These are phyloP conservation scores for Maccullochella peelii DNA, from an alignment of 2,113 vertebrate species.

Conservation along the genomic window DNA sequence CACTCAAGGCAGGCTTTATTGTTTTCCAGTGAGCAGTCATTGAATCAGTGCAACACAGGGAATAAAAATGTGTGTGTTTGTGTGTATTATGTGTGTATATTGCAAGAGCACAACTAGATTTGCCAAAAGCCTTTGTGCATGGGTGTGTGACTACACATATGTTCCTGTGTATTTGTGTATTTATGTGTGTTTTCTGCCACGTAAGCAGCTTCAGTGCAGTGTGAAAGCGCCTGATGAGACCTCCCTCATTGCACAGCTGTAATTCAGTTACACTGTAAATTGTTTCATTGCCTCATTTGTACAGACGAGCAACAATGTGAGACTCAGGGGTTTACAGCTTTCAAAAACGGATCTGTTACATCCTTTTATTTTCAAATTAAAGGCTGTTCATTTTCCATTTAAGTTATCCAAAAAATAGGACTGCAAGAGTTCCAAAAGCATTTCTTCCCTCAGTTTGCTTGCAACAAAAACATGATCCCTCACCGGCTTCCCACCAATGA, in stretches of 20 bases:
- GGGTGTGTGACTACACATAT: not conserved
- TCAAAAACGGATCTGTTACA: not conserved
- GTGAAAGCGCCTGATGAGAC: slow-evolving; percentile 1
- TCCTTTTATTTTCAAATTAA: not conserved
- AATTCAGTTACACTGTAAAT: not conserved
- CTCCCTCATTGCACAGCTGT: slow-evolving; percentile 28
- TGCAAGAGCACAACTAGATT: not conserved
- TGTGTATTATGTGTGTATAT: not conserved
- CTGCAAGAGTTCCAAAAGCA: not conserved
- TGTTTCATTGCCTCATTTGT: not conserved
- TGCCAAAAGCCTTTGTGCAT: not conserved
- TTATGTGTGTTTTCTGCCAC: not conserved
- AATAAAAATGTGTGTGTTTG: slow-evolving; percentile 1
- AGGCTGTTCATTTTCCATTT: not conserved
- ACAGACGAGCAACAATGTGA: not conserved
- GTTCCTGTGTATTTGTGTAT: not conserved
- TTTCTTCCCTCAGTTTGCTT: not conserved
- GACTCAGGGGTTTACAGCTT: not conserved
- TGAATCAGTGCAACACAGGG: not conserved
- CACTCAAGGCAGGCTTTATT: not conserved
- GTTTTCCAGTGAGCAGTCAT: not conserved
- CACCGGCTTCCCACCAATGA: not conserved
- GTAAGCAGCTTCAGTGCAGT: slow-evolving; percentile 18
- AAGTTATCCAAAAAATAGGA: not conserved
- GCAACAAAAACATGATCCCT: not conserved